Conservation (phyloP, 2,888 invertebrate genomes). For the Noctua janthe region DNA sequence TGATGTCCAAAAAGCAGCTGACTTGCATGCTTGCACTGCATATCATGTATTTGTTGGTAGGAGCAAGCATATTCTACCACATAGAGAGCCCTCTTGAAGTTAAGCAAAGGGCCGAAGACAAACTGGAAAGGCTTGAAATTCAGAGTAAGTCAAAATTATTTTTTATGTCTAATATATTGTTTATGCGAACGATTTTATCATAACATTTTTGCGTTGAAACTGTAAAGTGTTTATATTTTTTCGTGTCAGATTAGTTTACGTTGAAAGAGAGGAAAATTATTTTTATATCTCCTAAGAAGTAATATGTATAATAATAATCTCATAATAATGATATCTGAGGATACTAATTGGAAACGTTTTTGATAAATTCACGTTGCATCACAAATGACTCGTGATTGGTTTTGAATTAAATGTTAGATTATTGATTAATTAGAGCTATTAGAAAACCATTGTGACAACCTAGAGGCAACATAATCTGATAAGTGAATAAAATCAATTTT, state of each 20-base stretch:
- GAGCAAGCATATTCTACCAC: slow-evolving; percentile 96
- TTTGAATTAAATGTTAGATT: slow-evolving; percentile 48
- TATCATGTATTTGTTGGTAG: slow-evolving; percentile 94
- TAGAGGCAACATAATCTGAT: slow-evolving; percentile 71
- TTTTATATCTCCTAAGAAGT: slow-evolving; percentile 37
- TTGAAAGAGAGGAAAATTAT: slow-evolving; percentile 27
- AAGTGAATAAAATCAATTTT: slow-evolving; percentile 76
- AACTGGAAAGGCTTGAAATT: slow-evolving; percentile 92
- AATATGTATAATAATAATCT: slow-evolving; percentile 4
- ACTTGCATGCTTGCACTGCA: slow-evolving; percentile 94
- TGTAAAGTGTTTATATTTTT: slow-evolving; percentile 45
- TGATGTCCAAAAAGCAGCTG: slow-evolving; percentile 96
- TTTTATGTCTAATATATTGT: slow-evolving; percentile 19
- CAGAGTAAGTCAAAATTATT: slow-evolving; percentile 91
- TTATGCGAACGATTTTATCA: slow-evolving; percentile 17
- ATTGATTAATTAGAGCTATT: slow-evolving; percentile 28
- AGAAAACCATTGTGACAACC: slow-evolving; percentile 1
- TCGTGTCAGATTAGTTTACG: slow-evolving; percentile 35
- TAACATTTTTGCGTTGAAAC: slow-evolving; percentile 31
- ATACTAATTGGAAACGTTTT: slow-evolving; percentile 15
- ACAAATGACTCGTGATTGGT: slow-evolving; percentile 40
- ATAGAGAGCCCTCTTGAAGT: slow-evolving; percentile 94
- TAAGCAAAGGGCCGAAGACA: slow-evolving; percentile 90
- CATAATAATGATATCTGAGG: neutral
- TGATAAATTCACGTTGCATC: slow-evolving; percentile 10